Evolutionary conservation across 2,888 invertebrate species (phyloP).

Genomic region (Pseudococcus viburni): DNA sequence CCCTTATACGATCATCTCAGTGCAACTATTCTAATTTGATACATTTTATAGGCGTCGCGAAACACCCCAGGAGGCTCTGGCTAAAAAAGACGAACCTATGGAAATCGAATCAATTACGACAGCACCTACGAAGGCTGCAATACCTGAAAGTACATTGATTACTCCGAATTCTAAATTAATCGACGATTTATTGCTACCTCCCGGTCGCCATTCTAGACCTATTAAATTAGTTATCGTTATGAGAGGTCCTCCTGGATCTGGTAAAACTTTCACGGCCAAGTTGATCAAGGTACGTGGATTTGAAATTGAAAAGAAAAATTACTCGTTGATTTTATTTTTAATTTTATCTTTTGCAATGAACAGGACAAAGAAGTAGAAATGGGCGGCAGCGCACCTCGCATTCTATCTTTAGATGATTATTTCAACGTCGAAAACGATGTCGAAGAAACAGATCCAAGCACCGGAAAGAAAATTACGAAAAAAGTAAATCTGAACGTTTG

Average conservation of each 20-base stretch:
- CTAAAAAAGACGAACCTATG: background rate
- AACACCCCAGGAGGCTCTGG: background rate
- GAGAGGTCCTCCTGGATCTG: conserved; percentile 94
- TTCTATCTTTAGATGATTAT: conserved; percentile 95
- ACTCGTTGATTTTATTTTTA: no score
- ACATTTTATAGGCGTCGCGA: background rate
- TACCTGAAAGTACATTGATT: background rate
- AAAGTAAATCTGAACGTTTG: background rate
- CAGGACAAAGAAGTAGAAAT: conserved; percentile 83
- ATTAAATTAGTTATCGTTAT: conserved; percentile 88
- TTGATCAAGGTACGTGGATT: conserved; percentile 80
- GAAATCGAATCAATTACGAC: background rate
- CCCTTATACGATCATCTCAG: background rate
- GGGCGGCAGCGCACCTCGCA: conserved; percentile 90
- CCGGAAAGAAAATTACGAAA: conserved; percentile 72
- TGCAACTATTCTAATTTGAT: background rate
- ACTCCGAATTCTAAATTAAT: conserved; percentile 74
- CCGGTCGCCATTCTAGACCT: conserved; percentile 86
- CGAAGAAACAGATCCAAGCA: conserved; percentile 79
- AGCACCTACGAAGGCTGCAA: background rate
- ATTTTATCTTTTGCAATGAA: conserved; percentile 56
- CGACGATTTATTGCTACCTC: conserved; percentile 86
- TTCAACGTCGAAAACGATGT: conserved; percentile 90
- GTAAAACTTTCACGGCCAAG: conserved; percentile 92
- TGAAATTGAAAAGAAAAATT: no score